A percentile compares a stretch with the other conserved stretches of the same genome.
phyloP scores from a whole-genome alignment of 2,888 invertebrate genomes.

The Drosophila engyochracea region DNA sequence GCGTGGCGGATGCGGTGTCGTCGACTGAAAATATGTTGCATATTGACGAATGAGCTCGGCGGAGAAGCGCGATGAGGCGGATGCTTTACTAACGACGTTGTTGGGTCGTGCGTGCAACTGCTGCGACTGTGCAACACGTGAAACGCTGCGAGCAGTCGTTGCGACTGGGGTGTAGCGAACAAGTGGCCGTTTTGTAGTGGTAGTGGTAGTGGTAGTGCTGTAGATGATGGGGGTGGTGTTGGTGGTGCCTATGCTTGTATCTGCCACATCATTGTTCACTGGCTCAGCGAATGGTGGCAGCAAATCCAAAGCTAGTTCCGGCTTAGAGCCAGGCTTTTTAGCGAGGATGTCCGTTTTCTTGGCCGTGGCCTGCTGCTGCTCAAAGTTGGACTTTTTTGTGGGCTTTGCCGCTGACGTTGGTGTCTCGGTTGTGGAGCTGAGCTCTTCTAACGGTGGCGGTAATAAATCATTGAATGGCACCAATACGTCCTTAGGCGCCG shows the following conservation, averaged over 20 bases:
- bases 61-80: conserved; percentile 33
- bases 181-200: conserved; percentile 41
- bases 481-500: conserved; percentile 59
- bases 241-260: neutral
- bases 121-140: conserved; percentile 28
- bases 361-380: conserved; percentile 54
- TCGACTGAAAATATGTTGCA: conserved; percentile 67
- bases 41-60: conserved; percentile 57
- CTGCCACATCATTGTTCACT: conserved; percentile 21
- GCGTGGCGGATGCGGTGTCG: conserved; percentile 68
- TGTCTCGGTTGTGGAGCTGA: conserved; percentile 22
- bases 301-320: conserved; percentile 58
- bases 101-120: conserved; percentile 29
- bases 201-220: conserved; percentile 13
- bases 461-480: conserved; percentile 82
- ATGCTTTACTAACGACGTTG: conserved; percentile 9
- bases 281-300: conserved; percentile 65
- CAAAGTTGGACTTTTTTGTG: conserved; percentile 64
- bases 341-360: conserved; percentile 47
- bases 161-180: conserved; percentile 5
- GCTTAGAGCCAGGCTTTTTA: conserved; percentile 40
- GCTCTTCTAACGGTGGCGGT: conserved; percentile 72
- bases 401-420: conserved; percentile 53
- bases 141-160: conserved; percentile 15
- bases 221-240: conserved; percentile 12